Conservation (phyloP, 2,113 vertebrate genomes). For the Otus sunia region DNA sequence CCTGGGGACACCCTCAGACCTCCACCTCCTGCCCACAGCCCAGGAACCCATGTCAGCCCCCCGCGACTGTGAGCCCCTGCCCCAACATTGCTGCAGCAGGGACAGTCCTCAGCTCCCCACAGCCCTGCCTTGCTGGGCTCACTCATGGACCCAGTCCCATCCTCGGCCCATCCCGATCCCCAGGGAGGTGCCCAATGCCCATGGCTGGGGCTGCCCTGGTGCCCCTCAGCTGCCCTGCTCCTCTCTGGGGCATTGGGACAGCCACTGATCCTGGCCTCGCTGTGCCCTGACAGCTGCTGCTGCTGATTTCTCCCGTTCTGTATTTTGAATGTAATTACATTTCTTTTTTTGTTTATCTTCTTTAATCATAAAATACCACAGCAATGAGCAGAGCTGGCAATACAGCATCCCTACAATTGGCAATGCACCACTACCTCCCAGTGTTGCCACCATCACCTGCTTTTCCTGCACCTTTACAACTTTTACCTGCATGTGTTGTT, state of each 20-base stretch:
- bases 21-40: accelerated
- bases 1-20: neutral
- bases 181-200: accelerated
- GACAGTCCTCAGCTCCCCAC: accelerated
- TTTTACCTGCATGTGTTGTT: neutral
- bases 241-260: too few relatives aligned
- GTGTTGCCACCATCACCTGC: neutral
- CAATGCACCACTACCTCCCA: neutral
- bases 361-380: neutral
- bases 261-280: accelerated
- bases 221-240: neutral
- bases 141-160: too few relatives aligned
- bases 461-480: neutral
- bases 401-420: neutral
- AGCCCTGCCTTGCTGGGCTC: neutral
- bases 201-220: neutral
- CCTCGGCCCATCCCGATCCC: accelerated
- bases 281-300: neutral
- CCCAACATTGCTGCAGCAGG: neutral
- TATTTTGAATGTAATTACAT: neutral
- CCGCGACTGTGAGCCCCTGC: accelerated
- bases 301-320: neutral
- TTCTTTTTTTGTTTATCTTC: neutral
- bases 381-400: neutral
- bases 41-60: neutral